Evolutionary conservation across 1,140 invertebrate genomes (phyloP).

Genomic region (Tetragnatha versicolor): DNA sequence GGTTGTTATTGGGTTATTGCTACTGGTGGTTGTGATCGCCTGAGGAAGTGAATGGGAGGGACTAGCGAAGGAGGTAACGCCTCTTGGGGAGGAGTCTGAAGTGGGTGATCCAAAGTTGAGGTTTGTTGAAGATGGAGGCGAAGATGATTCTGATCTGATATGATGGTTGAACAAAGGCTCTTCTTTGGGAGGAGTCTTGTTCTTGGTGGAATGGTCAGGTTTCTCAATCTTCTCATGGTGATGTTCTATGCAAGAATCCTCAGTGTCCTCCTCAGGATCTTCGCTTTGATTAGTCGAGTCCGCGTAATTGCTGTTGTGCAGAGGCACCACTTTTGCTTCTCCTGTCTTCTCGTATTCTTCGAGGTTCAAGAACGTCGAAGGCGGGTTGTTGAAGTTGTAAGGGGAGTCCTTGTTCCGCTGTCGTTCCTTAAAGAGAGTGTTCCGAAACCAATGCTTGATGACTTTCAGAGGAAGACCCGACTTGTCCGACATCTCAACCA

Average conservation of each 20-base stretch:
- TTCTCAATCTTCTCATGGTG: too few species aligned
- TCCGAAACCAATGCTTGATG: conserved; percentile 99
- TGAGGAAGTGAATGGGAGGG: too few species aligned
- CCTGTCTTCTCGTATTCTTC: conserved; percentile 99
- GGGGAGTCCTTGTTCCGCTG: conserved; percentile 99
- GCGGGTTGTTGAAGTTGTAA: conserved; percentile 99
- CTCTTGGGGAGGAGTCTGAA: too few species aligned
- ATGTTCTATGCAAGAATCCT: too few species aligned
- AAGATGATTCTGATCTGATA: conserved; percentile 10
- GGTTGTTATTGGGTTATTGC: too few species aligned
- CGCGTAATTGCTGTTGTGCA: conserved; percentile 64
- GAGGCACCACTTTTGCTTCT: conserved; percentile 87
- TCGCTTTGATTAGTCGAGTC: conserved; percentile 53
- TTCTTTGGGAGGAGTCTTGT: conserved; percentile 17
- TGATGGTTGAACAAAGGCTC: too few species aligned
- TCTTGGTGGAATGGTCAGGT: conserved; percentile 22
- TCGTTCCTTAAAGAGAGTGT: conserved; percentile 98
- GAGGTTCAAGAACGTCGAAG: conserved; percentile 92
- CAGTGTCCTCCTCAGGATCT: conserved; percentile 45
- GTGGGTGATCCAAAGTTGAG: too few species aligned
- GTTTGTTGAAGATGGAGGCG: conserved; percentile 14
- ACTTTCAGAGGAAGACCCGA: conserved; percentile 97
- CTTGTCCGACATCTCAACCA: conserved; percentile 95
- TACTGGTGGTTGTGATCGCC: too few species aligned
- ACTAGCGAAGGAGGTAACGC: too few species aligned